Evolutionary conservation across 2,113 vertebrate species (phyloP).

Genomic region (Rhizomys pruinosus): DNA sequence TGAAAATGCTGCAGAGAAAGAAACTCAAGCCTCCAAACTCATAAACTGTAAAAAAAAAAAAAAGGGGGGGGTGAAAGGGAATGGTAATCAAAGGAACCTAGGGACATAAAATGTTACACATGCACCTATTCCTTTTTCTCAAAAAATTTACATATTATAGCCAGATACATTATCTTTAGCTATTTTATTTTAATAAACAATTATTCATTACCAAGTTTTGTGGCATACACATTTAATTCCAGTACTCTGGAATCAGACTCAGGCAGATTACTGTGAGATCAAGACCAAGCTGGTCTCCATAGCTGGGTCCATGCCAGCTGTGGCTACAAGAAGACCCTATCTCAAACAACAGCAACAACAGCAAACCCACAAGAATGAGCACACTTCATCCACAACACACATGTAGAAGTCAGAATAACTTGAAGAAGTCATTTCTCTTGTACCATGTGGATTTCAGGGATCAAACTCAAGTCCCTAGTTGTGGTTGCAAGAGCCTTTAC

Average conservation of each 20-base stretch:
- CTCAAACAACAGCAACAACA: too few relatives aligned
- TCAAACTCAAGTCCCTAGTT: background rate
- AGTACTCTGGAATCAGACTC: too few relatives aligned
- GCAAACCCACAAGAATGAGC: background rate
- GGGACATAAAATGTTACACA: background rate
- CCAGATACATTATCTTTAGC: background rate
- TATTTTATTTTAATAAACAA: background rate
- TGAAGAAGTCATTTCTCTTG: background rate
- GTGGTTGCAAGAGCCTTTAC: background rate
- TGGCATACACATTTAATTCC: too few relatives aligned
- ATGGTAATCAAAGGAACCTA: background rate
- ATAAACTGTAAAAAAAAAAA: background rate
- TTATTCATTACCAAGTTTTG: background rate
- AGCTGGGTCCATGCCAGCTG: too few relatives aligned
- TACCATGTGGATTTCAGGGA: background rate
- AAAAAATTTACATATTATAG: background rate
- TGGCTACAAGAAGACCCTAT: too few relatives aligned
- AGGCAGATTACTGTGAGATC: too few relatives aligned
- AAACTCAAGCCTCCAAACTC: background rate
- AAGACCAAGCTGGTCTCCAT: too few relatives aligned
- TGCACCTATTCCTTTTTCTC: constrained; percentile 16
- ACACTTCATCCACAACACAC: background rate
- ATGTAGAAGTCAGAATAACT: background rate
- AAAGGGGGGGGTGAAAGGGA: background rate
- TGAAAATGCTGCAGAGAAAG: background rate